Percentiles rank a stretch among this genome's conserved stretches.
phyloP scores from a whole-genome alignment of 2,888 invertebrate genomes.

The Ectobius pallidus region DNA sequence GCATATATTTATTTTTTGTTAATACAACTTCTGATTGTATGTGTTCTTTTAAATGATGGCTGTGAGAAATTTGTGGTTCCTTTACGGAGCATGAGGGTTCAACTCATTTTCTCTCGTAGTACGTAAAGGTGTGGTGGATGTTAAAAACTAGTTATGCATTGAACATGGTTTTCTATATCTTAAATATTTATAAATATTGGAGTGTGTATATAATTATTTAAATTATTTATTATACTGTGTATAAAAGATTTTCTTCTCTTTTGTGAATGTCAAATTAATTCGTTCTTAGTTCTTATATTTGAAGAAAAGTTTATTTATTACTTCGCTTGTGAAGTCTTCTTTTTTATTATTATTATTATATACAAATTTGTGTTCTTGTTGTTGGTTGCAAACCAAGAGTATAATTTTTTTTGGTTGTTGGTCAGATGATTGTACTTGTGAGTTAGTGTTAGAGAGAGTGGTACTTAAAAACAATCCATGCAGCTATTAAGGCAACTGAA shows the following conservation, averaged over 20 bases:
- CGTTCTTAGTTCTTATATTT: slow-evolving; percentile 11
- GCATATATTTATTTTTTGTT: slow-evolving; percentile 16
- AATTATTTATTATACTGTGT: slow-evolving; percentile 38
- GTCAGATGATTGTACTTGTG: slow-evolving; percentile 37
- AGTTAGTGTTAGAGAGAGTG: neutral
- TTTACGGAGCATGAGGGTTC: neutral
- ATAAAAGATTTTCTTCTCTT: slow-evolving; percentile 2
- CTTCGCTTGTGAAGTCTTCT: slow-evolving; percentile 10
- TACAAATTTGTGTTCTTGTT: neutral
- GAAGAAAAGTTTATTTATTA: slow-evolving; percentile 23
- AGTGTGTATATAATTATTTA: slow-evolving; percentile 37
- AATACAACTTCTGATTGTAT: neutral
- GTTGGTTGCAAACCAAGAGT: slow-evolving; percentile 37
- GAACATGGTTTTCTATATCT: neutral
- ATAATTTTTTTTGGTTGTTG: slow-evolving; percentile 41
- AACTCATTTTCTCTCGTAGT: slow-evolving; percentile 2
- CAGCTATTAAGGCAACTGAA: neutral
- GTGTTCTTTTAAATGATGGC: slow-evolving; percentile 7
- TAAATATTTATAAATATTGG: slow-evolving; percentile 9
- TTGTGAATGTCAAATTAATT: slow-evolving; percentile 17
- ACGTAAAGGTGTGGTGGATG: neutral
- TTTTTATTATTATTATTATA: slow-evolving; percentile 1
- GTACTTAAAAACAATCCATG: slow-evolving; percentile 11
- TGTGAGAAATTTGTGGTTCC: slow-evolving; percentile 22
- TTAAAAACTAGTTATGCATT: neutral